Conservation (phyloP, 1,140 invertebrate genomes). For the Drosophila bocki region DNA sequence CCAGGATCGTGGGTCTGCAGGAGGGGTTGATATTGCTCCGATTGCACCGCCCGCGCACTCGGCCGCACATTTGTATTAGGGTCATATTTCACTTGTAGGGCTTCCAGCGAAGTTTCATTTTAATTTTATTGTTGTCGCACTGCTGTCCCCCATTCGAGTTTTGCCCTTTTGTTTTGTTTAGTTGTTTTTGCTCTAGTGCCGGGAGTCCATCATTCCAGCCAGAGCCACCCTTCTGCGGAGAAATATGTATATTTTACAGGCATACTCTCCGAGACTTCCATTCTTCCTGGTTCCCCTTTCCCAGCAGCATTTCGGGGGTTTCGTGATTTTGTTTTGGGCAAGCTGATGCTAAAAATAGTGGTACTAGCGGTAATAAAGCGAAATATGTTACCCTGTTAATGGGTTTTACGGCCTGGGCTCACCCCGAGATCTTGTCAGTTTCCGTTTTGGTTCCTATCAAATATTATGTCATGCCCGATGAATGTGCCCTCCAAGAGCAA, state of each 20-base stretch:
- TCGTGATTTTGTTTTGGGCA: constrained; percentile 32
- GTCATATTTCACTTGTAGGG: constrained; percentile 84
- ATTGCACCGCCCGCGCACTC: constrained; percentile 14
- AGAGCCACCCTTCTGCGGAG: constrained; percentile 57
- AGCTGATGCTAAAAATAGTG: constrained; percentile 11
- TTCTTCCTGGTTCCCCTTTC: not conserved
- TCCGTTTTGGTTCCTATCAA: constrained; percentile 40
- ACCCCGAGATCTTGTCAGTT: constrained; percentile 34
- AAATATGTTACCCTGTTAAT: constrained; percentile 47
- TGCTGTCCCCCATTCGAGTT: constrained; percentile 42
- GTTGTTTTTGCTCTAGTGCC: constrained; percentile 24
- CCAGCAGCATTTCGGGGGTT: constrained; percentile 51
- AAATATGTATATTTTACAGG: constrained; percentile 22
- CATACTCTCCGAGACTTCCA: not conserved
- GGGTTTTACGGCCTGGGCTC: not conserved
- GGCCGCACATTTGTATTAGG: constrained; percentile 79
- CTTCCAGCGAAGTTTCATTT: constrained; percentile 84
- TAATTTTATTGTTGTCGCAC: constrained; percentile 71
- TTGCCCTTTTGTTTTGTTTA: constrained; percentile 54
- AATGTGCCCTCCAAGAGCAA: constrained; percentile 23
- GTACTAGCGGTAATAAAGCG: constrained; percentile 17
- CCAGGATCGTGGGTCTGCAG: constrained; percentile 27
- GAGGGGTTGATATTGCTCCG: constrained; percentile 34
- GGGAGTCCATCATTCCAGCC: constrained; percentile 40
- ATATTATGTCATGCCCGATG: constrained; percentile 63